A percentile compares a stretch with the other conserved stretches of the same genome.
Evolutionary conservation across 2,113 vertebrate species (phyloP).

Genomic region (Chaetorhynchus papuensis): DNA sequence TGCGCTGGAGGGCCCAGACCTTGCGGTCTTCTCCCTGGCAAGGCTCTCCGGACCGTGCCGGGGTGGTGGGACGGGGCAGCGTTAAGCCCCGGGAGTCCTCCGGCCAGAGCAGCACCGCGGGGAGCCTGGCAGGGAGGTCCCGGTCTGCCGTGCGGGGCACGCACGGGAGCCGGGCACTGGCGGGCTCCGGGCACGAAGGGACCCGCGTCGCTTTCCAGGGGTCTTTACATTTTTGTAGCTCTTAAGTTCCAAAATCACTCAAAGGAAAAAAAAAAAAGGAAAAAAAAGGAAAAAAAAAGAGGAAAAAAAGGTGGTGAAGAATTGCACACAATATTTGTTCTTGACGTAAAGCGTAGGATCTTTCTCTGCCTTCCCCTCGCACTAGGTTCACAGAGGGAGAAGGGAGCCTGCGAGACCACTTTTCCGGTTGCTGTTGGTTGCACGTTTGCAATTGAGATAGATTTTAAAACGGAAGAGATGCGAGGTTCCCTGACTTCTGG

Average conservation of each 20-base stretch:
- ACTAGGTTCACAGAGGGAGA: neutral
- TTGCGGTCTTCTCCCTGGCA: neutral
- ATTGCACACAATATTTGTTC: neutral
- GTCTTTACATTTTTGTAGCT: constrained; percentile 3
- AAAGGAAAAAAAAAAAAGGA: neutral
- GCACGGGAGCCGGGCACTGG: neutral
- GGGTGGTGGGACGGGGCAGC: neutral
- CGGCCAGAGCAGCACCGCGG: neutral
- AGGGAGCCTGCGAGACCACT: neutral
- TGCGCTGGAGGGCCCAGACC: neutral
- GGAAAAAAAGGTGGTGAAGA: neutral
- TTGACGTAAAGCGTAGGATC: neutral
- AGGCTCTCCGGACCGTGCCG: too few species aligned
- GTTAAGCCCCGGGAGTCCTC: neutral
- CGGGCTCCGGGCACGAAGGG: neutral
- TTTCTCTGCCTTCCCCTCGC: neutral
- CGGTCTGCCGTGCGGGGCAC: neutral
- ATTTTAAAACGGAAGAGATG: neutral
- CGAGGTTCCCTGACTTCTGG: neutral
- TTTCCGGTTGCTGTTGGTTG: neutral
- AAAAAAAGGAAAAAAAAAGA: too few species aligned
- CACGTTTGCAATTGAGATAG: neutral
- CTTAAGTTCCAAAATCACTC: constrained; percentile 21
- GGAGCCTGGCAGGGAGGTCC: neutral
- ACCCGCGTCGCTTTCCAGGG: neutral